A percentile compares a stretch with the other conserved stretches of the same genome.
Evolutionary conservation across 2,888 invertebrate genomes (phyloP).

Genomic region (Gisinianus flammeolus): DNA sequence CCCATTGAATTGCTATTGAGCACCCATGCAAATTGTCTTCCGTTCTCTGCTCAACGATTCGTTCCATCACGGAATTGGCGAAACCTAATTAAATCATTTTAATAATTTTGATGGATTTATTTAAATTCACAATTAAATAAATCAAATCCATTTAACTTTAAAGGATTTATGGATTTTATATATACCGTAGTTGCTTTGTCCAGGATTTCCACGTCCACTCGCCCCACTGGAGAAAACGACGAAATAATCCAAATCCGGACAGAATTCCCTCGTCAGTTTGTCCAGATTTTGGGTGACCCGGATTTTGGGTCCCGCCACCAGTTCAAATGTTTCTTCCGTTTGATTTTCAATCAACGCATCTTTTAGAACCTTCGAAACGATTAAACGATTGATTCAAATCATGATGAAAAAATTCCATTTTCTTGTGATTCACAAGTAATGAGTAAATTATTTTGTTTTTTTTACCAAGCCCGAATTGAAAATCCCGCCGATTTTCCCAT

Average conservation of each 20-base stretch:
- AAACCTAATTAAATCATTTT: no score
- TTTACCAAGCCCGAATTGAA: constrained; percentile 85
- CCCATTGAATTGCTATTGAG: constrained; percentile 86
- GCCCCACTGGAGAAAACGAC: constrained; percentile 91
- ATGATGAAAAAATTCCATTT: no score
- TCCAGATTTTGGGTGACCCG: constrained; percentile 79
- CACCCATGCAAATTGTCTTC: constrained; percentile 75
- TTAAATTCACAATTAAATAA: no score
- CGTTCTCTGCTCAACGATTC: constrained; percentile 78
- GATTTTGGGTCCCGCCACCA: constrained; percentile 78
- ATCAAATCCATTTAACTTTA: constrained; percentile 71
- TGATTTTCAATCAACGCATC: constrained; percentile 67
- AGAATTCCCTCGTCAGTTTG: constrained; percentile 67
- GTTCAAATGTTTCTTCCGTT: constrained; percentile 71
- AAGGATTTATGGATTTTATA: constrained; percentile 76
- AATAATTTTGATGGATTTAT: constrained; percentile 89
- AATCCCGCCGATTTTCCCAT: constrained; percentile 80
- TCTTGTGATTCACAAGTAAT: no score
- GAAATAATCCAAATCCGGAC: constrained; percentile 71
- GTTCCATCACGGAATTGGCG: constrained; percentile 89
- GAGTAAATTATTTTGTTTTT: no score
- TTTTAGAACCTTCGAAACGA: constrained; percentile 61
- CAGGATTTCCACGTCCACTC: constrained; percentile 90
- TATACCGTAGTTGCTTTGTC: constrained; percentile 92
- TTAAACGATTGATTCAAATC: not conserved